These are phyloP conservation scores for Trichomycterus rosablanca DNA, from an alignment of 2,113 vertebrate species.

Conservation along the genomic window DNA sequence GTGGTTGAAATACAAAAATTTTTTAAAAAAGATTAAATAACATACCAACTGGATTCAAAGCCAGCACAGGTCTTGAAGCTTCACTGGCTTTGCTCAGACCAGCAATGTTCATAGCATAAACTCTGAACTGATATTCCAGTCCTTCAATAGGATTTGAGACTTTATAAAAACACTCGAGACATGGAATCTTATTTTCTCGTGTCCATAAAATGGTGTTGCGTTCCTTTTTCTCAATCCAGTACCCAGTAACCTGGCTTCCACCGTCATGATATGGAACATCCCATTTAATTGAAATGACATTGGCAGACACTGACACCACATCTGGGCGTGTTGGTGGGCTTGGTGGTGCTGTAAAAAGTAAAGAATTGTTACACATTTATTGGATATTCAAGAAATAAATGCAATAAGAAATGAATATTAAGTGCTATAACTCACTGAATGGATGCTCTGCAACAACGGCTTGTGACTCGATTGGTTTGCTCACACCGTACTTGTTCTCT, in stretches of 20 bases:
- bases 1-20: not conserved
- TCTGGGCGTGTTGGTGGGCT: conserved; percentile 91
- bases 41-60: conserved; percentile 93
- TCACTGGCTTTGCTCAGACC: conserved; percentile 96
- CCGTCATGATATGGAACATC: conserved; percentile 94
- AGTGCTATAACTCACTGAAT: conserved; percentile 74
- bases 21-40: conserved; percentile 12
- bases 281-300: conserved; percentile 87
- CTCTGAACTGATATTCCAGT: conserved; percentile 96
- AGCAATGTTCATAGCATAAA: conserved; percentile 91
- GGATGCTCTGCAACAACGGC: conserved; percentile 91
- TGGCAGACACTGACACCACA: conserved; percentile 82
- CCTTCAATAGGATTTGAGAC: conserved; percentile 86
- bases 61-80: conserved; percentile 87
- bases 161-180: conserved; percentile 88
- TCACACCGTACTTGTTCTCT: conserved; percentile 95
- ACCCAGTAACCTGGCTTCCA: conserved; percentile 89
- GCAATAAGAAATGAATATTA: not conserved
- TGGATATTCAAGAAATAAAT: not conserved
- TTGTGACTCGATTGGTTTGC: conserved; percentile 86
- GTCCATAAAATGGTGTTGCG: conserved; percentile 97
- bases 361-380: not conserved
- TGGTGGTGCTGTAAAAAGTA: conserved; percentile 78
- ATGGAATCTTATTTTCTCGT: conserved; percentile 94
- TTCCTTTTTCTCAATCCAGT: conserved; percentile 99